Evolutionary conservation across 2,888 invertebrate genomes (phyloP).

Genomic region (Hetaerina titia): DNA sequence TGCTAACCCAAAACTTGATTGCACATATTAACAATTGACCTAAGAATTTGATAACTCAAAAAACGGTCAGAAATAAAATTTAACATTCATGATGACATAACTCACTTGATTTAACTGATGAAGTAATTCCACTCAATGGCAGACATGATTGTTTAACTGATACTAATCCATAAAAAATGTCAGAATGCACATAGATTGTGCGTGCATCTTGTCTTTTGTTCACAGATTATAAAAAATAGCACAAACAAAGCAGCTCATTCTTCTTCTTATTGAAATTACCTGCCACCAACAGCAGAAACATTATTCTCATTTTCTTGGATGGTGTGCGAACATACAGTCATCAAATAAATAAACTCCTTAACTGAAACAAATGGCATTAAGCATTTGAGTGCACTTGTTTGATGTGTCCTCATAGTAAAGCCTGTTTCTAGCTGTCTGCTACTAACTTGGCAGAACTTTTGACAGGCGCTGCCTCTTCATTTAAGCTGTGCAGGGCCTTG

Average conservation of each 20-base stretch:
- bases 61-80: constrained; percentile 49
- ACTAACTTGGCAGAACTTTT: constrained; percentile 42
- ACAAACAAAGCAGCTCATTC: constrained; percentile 62
- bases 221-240: constrained; percentile 64
- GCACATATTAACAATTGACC: constrained; percentile 32
- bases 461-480: constrained; percentile 33
- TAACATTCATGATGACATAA: constrained; percentile 26
- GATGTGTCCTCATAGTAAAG: constrained; percentile 1
- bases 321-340: constrained; percentile 47
- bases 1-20: constrained; percentile 38
- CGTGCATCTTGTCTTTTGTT: constrained; percentile 43
- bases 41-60: constrained; percentile 19
- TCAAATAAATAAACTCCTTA: constrained; percentile 52
- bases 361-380: constrained; percentile 49
- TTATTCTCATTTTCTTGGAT: constrained; percentile 37
- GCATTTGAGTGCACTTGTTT: constrained; percentile 49
- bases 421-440: constrained; percentile 51
- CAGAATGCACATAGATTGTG: constrained; percentile 56
- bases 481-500: constrained; percentile 52
- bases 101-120: constrained; percentile 12
- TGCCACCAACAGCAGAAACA: constrained; percentile 51
- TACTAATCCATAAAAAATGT: constrained; percentile 50
- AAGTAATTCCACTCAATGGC: constrained; percentile 46
- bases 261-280: constrained; percentile 38
- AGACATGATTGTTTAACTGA: constrained; percentile 43